Conservation (phyloP, 2,113 vertebrate species). For the Salvelinus alpinus region DNA sequence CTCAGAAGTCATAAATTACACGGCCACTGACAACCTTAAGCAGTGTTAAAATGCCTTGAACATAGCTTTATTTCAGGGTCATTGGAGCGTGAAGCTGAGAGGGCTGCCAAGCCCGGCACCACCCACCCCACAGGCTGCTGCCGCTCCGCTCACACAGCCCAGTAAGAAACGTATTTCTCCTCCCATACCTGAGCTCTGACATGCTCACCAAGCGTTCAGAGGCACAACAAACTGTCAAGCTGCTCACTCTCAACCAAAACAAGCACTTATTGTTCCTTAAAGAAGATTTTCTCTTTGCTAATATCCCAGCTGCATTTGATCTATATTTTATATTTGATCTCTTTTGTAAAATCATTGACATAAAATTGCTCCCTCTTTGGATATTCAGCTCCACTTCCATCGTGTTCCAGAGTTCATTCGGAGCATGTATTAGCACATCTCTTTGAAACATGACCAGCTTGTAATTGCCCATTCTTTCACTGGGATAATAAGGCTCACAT, state of each 20-base stretch:
- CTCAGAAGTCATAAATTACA: constrained; percentile 76
- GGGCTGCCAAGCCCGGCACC: constrained; percentile 40
- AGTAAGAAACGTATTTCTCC: constrained; percentile 65
- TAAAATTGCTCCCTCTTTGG: not conserved
- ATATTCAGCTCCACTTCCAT: not conserved
- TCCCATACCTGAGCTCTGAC: constrained; percentile 69
- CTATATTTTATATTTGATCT: constrained; percentile 18
- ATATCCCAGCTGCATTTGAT: not conserved
- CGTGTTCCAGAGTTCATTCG: constrained; percentile 25
- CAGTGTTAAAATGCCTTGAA: constrained; percentile 77
- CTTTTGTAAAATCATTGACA: not conserved
- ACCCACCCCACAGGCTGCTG: constrained; percentile 68
- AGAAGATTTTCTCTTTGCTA: constrained; percentile 1
- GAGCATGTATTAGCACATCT: not conserved
- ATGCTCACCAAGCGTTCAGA: constrained; percentile 49
- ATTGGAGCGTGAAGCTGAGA: constrained; percentile 71
- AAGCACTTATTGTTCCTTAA: constrained; percentile 53
- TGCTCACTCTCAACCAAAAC: constrained; percentile 45
- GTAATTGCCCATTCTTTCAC: constrained; percentile 47
- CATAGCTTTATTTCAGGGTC: constrained; percentile 77
- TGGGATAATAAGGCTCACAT: too few relatives aligned
- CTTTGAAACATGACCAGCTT: constrained; percentile 37
- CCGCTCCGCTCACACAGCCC: constrained; percentile 61
- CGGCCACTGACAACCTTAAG: constrained; percentile 74
- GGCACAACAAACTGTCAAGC: constrained; percentile 47